Evolutionary conservation across 2,797 vertebrate species (phyloP).

Genomic region (Clarias laeviceps): DNA sequence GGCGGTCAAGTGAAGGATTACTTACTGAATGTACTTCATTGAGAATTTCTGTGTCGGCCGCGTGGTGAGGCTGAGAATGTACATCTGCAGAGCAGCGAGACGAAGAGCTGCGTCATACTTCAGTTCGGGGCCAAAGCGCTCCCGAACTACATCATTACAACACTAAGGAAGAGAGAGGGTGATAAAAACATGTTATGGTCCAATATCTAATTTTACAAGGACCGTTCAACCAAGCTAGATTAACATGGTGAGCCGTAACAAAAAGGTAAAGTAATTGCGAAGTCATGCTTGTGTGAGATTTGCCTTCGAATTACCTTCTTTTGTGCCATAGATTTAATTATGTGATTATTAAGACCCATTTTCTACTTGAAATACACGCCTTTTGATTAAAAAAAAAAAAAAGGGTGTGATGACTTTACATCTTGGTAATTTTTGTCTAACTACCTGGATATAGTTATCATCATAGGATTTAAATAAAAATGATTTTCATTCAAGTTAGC

Average conservation of each 20-base stretch:
- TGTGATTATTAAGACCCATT: too few species aligned
- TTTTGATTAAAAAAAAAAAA: background rate
- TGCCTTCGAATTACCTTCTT: background rate
- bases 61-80: slow-evolving; percentile 94
- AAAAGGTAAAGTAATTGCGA: background rate
- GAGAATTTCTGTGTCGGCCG: slow-evolving; percentile 98
- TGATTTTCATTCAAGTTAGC: background rate
- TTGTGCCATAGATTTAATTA: background rate
- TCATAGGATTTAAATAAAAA: slow-evolving; percentile 1
- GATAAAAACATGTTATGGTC: background rate
- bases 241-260: background rate
- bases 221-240: background rate
- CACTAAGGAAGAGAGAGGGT: slow-evolving; percentile 76
- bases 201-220: background rate
- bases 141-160: slow-evolving; percentile 97
- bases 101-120: slow-evolving; percentile 95
- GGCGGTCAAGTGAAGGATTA: slow-evolving; percentile 48
- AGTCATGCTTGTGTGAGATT: background rate
- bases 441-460: background rate
- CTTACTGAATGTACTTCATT: slow-evolving; percentile 98
- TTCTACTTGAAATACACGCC: background rate
- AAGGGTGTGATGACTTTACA: background rate
- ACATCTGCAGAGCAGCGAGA: slow-evolving; percentile 96
- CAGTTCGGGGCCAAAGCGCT: slow-evolving; percentile 95
- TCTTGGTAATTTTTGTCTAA: background rate